Evolutionary conservation across 1,140 invertebrate species (phyloP), one percentile per base, ranked within the genome.

Genomic region (Pseudomyrmex flavicornis): DNA sequence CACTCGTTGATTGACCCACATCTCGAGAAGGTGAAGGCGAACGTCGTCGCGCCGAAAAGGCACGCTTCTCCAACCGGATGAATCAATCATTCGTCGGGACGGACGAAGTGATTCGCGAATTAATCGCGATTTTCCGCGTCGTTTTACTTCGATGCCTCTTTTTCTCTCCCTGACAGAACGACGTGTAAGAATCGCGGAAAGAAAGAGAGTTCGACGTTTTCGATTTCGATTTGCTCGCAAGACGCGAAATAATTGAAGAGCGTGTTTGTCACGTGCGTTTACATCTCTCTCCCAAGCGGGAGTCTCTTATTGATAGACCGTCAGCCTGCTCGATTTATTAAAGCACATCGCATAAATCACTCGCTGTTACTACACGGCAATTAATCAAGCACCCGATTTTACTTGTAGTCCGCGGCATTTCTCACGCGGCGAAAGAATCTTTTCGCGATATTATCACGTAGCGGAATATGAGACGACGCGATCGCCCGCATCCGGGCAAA

Each of bases 341-440:
- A 82, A 86, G 58, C 63, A 86, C 48, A 83, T 86, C 63, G 50
- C 70, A 87, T 87, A 87, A 86, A 87, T 87, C 77, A 76, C 26
- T 80, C 26, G 10, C 63, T n/a, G 12, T 66, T 83, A 65, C 35
- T 35, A 35, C 50, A 54, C 72, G 50, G 17, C 62, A 59, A 86
- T 82, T 87, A 85, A 85, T 86, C 15, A 54, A 66, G 61, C 50
- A 48, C 48, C 44, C 26, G n/a, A 73, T 26, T 48, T 22, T 63
- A 54, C 22, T 56, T 15, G 54, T 22, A 54, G 9, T 22, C 7
- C 12, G n/a, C 26, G 10, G 56, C 26, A 61, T 84, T 73, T 35
- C 13, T 20, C 66, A 84, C n/a, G 65, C n/a, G 65, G 50, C 22
- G 9, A 2, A 35, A 35, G 5, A 0, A n/a, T 70, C 76, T 80